Evolutionary conservation across 2,797 vertebrate genomes (phyloP), one percentile per base, ranked within the genome.

Genomic region (Tiaroga cobitis): DNA sequence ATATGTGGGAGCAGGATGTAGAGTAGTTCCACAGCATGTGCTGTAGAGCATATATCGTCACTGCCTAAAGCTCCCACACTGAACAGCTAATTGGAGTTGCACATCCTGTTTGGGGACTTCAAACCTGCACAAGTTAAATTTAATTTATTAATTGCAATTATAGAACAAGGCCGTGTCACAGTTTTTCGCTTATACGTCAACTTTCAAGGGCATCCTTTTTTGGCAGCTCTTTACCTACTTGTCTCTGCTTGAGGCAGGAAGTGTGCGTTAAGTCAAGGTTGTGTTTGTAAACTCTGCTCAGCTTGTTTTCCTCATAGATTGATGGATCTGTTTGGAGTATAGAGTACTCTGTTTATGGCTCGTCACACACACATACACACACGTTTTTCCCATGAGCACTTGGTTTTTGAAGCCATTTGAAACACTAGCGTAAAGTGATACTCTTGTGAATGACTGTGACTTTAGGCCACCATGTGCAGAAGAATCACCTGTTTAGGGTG

Each of bases 101-200:
- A 32, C 65, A 77, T 61, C 83, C 91, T 92, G 93, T 94, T 94
- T 89, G 90, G 93, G 92, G 91, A 88, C 90, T 88, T 76, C 81
- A 83, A 80, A 84, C 81, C 88, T 84, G 83, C 89, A 85, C 90
- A 94, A 94, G 92, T 90, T 82, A 85, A 93, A 88, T 89, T 86
- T 88, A 91, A 90, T 92, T 87, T 87, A 83, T 86, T 81, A 54
- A 91, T 87, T 59, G 83, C 72, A 85, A 81, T 88, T 88, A 89
- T 88, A 89, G 88, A 90, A 91, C 67, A 87, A 86, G 90, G 91
- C 90, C 87, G 67, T 92, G 90, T 92, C 91, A 91, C 90, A 81
- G 67, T 63, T 80, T 68, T 54, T 32, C 82, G 81, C 87, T 88
- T 67, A 46, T 85, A 67, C 65, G 34, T 90, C 90, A 84, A 16